Evolutionary conservation across 1,140 invertebrate genomes (phyloP), one percentile per base, ranked within the genome.

Genomic region (Drosophila mayri): DNA sequence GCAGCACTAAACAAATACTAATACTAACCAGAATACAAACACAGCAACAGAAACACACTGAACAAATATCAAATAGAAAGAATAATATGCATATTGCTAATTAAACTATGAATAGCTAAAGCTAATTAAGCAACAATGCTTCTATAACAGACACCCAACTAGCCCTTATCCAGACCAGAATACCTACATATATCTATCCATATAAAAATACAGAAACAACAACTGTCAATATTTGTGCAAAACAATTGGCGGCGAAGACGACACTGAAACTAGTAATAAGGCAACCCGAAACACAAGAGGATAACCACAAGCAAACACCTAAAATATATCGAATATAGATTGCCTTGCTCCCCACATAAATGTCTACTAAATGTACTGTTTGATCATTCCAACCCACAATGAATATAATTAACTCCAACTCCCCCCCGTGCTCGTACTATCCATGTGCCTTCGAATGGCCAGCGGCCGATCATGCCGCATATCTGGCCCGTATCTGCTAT

Each of bases 111-210:
- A 80, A 88, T 88, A 88, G 80, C 77, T 78, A 77, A 85, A 75
- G 67, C 85, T 88, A 84, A 88, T 90, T 88, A 88, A 90, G 68
- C 65, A 77, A 74, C 63, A 88, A 88, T 83, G 74, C 68, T 81
- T 57, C 44, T 59, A 49, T 66, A 86, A 59, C 82, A 81, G 77
- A 81, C 61, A 67, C 61, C 58, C 35, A 76, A 43, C 73, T 60
- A 64, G 59, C 40, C 62, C 62, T 76, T 60, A 82, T 54, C 44
- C 49, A 67, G 57, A 62, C 73, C 46, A 22, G 50, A 54, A 54
- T 20, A 58, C 47, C 50, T 12, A 41, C 54, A 41, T 18, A 41
- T 61, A 41, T 37, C 38, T 66, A 44, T 54, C 35, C 58, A 52
- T 67, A 35, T 11, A 35, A 4, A 35, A 4, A 35, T 35, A 52